phyloP scores from a whole-genome alignment of 2,888 invertebrate genomes.

The Acleris laterana region DNA sequence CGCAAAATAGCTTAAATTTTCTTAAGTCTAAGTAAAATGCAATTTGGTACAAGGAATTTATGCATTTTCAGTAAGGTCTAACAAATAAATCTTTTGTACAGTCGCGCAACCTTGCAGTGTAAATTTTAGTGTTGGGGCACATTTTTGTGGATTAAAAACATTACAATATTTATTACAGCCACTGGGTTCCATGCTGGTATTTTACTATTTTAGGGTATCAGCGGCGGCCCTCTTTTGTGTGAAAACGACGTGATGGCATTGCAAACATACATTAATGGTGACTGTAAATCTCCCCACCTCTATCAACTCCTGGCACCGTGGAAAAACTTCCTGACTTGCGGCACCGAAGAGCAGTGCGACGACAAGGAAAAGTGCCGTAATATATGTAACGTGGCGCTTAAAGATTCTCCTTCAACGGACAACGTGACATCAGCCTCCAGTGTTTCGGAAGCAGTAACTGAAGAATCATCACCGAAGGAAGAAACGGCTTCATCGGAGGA shows the following conservation, averaged over 20 bases:
- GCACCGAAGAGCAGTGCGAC: slow-evolving; percentile 59
- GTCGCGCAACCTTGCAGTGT: too few species aligned
- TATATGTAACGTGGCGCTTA: slow-evolving; percentile 59
- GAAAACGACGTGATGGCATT: slow-evolving; percentile 62
- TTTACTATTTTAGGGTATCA: slow-evolving; percentile 60
- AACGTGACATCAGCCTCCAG: slow-evolving; percentile 19
- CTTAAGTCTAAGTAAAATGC: too few species aligned
- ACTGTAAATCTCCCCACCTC: slow-evolving; percentile 67
- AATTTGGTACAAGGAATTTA: too few species aligned
- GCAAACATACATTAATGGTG: slow-evolving; percentile 68
- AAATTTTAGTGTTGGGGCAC: too few species aligned
- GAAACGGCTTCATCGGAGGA: background rate
- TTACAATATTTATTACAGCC: too few species aligned
- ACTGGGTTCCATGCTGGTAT: background rate
- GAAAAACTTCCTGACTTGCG: slow-evolving; percentile 66
- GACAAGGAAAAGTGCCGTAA: slow-evolving; percentile 54
- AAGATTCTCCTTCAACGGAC: slow-evolving; percentile 52
- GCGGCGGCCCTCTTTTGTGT: slow-evolving; percentile 74
- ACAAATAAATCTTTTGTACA: too few species aligned
- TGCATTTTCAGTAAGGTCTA: too few species aligned
- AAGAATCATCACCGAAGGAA: background rate
- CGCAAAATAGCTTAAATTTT: too few species aligned
- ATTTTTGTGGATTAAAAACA: too few species aligned
- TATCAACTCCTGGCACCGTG: slow-evolving; percentile 66
- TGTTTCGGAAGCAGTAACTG: slow-evolving; percentile 14